Evolutionary conservation across 2,113 vertebrate genomes (phyloP).

Genomic region (Columbina picui): DNA sequence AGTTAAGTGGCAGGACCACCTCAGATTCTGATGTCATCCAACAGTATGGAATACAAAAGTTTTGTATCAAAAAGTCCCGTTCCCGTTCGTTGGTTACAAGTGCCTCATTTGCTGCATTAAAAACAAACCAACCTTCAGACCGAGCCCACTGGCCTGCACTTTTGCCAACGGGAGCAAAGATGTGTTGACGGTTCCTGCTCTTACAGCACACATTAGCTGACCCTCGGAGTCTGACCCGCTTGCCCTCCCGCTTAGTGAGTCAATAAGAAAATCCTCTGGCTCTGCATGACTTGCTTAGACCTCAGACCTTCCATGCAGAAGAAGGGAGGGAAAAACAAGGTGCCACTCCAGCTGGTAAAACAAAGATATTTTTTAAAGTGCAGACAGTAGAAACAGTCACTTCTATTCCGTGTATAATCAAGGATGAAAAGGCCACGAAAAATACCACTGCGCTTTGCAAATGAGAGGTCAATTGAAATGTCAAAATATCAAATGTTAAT

Average conservation of each 20-base stretch:
- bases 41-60: neutral
- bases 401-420: conserved; percentile 62
- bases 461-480: conserved; percentile 72
- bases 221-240: neutral
- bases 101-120: neutral
- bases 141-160: neutral
- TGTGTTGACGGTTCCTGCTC: conserved; percentile 39
- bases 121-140: neutral
- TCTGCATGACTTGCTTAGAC: conserved; percentile 42
- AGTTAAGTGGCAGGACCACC: neutral
- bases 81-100: too few species aligned
- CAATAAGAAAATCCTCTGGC: conserved; percentile 45
- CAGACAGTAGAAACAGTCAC: conserved; percentile 62
- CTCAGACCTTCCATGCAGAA: conserved; percentile 23
- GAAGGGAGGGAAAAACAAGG: conserved; percentile 29
- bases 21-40: neutral
- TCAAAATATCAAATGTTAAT: conserved; percentile 66
- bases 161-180: conserved; percentile 3
- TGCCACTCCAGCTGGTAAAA: conserved; percentile 63
- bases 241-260: conserved; percentile 15
- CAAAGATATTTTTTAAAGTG: conserved; percentile 65
- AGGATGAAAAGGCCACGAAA: conserved; percentile 69
- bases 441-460: conserved; percentile 70
- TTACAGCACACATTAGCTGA: conserved; percentile 19
- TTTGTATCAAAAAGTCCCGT: too few species aligned